Evolutionary conservation across 2,797 vertebrate genomes (phyloP).

Genomic region (Sebastes nivosus): DNA sequence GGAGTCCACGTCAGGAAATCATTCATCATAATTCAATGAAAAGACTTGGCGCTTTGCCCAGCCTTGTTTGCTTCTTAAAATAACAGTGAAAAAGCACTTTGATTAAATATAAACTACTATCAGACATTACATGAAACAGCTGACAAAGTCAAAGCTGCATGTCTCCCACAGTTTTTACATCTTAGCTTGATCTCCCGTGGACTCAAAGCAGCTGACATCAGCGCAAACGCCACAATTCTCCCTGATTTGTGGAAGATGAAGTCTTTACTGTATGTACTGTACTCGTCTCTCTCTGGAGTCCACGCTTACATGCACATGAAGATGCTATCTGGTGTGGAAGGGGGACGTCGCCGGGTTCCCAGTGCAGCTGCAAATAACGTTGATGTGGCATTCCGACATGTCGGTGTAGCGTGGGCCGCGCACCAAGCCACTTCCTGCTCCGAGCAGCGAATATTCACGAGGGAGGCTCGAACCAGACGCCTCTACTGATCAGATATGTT

Average conservation of each 20-base stretch:
- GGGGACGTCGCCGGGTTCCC: constrained; percentile 41
- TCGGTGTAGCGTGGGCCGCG: constrained; percentile 34
- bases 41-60: constrained; percentile 33
- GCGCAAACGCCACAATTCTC: constrained; percentile 27
- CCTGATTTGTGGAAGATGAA: constrained; percentile 63
- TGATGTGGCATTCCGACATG: constrained; percentile 46
- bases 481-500: constrained; percentile 6
- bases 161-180: constrained; percentile 11
- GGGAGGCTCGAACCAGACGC: neutral
- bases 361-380: constrained; percentile 61
- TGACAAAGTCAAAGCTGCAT: constrained; percentile 41
- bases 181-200: constrained; percentile 32
- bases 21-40: constrained; percentile 40
- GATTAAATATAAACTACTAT: constrained; percentile 44
- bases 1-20: constrained; percentile 22
- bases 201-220: constrained; percentile 58
- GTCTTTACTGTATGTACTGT: constrained; percentile 40
- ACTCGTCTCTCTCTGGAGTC: constrained; percentile 26
- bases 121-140: constrained; percentile 32
- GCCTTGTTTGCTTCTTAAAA: constrained; percentile 22
- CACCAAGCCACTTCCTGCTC: constrained; percentile 41
- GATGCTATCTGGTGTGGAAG: constrained; percentile 26
- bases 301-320: constrained; percentile 25
- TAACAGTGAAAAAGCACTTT: constrained; percentile 1
- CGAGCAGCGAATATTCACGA: neutral